Conservation (phyloP, 2,888 invertebrate species). For the Orthonevra nobilis region DNA sequence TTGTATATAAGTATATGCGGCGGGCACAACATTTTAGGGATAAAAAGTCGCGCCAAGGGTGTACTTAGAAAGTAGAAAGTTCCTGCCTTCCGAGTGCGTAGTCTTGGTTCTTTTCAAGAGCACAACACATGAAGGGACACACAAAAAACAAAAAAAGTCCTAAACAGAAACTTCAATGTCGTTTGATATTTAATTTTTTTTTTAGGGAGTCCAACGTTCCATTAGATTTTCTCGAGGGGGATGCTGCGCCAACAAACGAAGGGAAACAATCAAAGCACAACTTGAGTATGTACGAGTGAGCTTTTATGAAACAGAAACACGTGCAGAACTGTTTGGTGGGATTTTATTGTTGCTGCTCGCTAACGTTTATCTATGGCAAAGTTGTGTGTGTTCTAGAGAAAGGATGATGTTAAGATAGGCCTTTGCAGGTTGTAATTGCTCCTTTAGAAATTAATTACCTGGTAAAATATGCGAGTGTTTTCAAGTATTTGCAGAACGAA, state of each 20-base stretch:
- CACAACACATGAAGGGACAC: conserved; percentile 49
- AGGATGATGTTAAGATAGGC: conserved; percentile 58
- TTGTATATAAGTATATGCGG: conserved; percentile 21
- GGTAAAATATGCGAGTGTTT: conserved; percentile 64
- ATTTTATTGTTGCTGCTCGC: conserved; percentile 17
- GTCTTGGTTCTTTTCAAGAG: conserved; percentile 48
- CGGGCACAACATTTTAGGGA: conserved; percentile 33
- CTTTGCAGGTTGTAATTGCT: conserved; percentile 63
- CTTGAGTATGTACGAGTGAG: too few relatives aligned
- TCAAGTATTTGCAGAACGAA: conserved; percentile 13
- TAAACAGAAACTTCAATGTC: conserved; percentile 53
- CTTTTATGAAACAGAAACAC: too few relatives aligned
- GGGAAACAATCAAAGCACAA: conserved; percentile 53
- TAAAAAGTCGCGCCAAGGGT: conserved; percentile 47
- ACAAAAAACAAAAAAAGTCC: conserved; percentile 49
- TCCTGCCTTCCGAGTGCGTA: conserved; percentile 22
- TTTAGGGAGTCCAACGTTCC: not conserved
- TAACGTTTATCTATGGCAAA: conserved; percentile 15
- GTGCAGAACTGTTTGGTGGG: conserved; percentile 47
- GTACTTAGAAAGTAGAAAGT: conserved; percentile 49
- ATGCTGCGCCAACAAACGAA: conserved; percentile 7
- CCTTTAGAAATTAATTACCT: conserved; percentile 69
- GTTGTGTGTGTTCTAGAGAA: conserved; percentile 16
- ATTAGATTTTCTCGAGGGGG: not conserved
- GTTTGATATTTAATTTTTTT: conserved; percentile 66